phyloP scores from a whole-genome alignment of 2,113 vertebrate species.

The Nothoprocta perdicaria region DNA sequence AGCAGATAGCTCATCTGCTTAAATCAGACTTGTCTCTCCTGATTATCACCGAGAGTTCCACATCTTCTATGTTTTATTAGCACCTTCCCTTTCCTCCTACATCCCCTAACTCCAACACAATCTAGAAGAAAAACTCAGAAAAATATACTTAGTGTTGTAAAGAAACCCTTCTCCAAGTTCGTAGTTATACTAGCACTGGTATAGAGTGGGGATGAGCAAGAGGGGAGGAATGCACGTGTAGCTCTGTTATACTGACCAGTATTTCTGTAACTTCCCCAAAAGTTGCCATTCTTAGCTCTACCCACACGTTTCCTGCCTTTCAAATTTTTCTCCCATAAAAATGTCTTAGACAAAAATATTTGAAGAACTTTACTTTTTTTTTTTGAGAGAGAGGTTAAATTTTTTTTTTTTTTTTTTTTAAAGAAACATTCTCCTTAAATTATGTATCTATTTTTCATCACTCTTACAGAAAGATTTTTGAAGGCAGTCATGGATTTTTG shows the following conservation, averaged over 20 bases:
- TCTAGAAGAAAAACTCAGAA: neutral
- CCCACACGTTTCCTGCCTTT: neutral
- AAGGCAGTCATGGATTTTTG: conserved; percentile 95
- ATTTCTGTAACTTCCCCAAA: neutral
- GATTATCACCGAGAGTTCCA: neutral
- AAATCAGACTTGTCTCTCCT: neutral
- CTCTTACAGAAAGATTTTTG: conserved; percentile 93
- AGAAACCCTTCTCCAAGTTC: neutral
- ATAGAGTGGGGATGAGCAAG: neutral
- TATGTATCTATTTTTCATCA: neutral
- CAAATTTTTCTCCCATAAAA: neutral
- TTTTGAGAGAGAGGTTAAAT: neutral
- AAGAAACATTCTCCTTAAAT: neutral
- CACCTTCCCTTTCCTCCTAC: neutral
- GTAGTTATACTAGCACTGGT: neutral
- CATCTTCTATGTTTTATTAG: neutral
- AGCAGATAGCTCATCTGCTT: neutral
- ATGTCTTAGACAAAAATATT: neutral
- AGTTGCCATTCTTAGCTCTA: neutral
- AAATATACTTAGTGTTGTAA: neutral
- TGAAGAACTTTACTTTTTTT: neutral
- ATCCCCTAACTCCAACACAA: neutral
- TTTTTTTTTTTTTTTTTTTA: too few relatives aligned
- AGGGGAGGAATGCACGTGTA: neutral
- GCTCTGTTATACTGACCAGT: neutral